These are phyloP conservation scores for Ivindomyrus marchei DNA, from an alignment of 2,113 vertebrate genomes.

Conservation along the genomic window DNA sequence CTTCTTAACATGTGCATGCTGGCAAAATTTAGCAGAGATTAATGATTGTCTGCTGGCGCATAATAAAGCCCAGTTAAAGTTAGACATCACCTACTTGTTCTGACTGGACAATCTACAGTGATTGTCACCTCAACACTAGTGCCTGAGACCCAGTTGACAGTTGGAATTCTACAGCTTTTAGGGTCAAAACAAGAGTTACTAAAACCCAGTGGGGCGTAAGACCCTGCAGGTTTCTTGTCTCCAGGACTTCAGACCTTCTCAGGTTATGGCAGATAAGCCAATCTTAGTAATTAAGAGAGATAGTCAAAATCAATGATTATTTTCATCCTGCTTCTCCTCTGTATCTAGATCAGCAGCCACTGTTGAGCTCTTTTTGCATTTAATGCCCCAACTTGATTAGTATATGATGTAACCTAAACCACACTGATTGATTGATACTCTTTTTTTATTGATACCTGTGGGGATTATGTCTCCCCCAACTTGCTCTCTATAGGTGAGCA, in stretches of 20 bases:
- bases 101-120: neutral
- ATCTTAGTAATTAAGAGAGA: neutral
- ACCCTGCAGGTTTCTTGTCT: neutral
- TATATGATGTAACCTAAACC: neutral
- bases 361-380: neutral
- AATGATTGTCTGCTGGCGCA: neutral
- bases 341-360: neutral
- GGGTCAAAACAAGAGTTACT: neutral
- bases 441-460: too few species aligned
- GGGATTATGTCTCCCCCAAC: too few species aligned
- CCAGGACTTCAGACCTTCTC: neutral
- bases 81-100: neutral
- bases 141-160: neutral
- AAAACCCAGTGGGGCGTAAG: neutral
- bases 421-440: too few species aligned
- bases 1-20: neutral
- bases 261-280: neutral
- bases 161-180: neutral
- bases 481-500: too few species aligned
- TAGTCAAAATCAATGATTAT: neutral
- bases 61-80: neutral
- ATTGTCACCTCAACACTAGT: neutral
- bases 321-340: neutral
- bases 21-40: neutral
- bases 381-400: neutral